These are phyloP conservation scores for Mycetomoellerius zeteki DNA, from an alignment of 1,140 invertebrate genomes.

Conservation along the genomic window DNA sequence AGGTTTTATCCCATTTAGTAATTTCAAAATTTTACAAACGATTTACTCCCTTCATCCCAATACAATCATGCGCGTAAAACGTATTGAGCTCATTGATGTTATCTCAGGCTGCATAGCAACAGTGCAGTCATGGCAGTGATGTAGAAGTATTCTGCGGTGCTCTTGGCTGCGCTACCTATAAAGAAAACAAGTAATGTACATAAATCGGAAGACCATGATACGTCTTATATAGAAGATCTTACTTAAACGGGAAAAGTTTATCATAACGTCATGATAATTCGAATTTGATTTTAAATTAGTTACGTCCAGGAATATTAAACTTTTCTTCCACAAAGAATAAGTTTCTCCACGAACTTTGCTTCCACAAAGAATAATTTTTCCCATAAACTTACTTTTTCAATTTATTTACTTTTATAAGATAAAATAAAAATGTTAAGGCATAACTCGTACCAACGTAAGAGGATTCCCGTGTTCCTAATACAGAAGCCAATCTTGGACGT, in stretches of 20 bases:
- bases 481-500: constrained; percentile 89
- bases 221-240: background rate
- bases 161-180: constrained; percentile 79
- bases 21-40: constrained; percentile 82
- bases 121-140: constrained; percentile 75
- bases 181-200: constrained; percentile 55
- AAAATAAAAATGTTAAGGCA: constrained; percentile 1
- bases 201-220: background rate
- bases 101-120: constrained; percentile 82
- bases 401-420: constrained; percentile 22
- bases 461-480: constrained; percentile 89
- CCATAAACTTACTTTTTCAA: background rate
- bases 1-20: constrained; percentile 71
- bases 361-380: background rate
- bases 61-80: constrained; percentile 79
- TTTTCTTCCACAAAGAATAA: background rate
- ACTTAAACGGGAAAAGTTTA: background rate
- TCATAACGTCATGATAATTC: background rate
- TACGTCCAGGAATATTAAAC: background rate
- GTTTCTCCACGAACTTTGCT: background rate
- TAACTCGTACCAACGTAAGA: constrained; percentile 81
- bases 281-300: background rate
- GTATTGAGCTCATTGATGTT: constrained; percentile 82
- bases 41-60: constrained; percentile 69
- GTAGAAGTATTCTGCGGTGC: constrained; percentile 78